Evolutionary conservation across 2,888 invertebrate species (phyloP).

Genomic region (Plebejus anna): DNA sequence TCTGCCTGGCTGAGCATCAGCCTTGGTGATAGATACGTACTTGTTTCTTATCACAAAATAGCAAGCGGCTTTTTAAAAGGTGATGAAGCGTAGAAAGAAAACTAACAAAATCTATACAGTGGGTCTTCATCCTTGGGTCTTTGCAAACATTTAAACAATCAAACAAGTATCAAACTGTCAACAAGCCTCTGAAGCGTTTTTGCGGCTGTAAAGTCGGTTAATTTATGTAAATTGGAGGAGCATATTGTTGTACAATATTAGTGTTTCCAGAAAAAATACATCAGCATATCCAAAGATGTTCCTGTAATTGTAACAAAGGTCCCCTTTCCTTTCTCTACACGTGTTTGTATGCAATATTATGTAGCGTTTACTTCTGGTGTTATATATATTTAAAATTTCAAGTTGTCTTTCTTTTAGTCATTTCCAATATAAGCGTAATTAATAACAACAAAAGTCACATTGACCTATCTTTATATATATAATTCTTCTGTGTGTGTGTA

Average conservation of each 20-base stretch:
- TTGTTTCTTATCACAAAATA: background rate
- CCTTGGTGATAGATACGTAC: too few species aligned
- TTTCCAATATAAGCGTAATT: background rate
- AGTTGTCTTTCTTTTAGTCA: background rate
- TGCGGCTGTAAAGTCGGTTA: constrained; percentile 13
- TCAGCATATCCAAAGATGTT: constrained; percentile 22
- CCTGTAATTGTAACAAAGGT: background rate
- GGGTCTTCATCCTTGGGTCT: background rate
- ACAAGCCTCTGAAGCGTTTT: constrained; percentile 2
- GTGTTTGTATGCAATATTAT: background rate
- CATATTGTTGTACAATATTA: constrained; percentile 21
- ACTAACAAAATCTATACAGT: background rate
- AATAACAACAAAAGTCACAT: too few species aligned
- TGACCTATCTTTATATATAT: too few species aligned
- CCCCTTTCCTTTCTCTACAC: constrained; percentile 11
- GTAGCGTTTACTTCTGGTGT: background rate
- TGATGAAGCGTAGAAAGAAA: background rate
- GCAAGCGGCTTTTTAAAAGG: background rate
- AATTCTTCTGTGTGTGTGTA: too few species aligned
- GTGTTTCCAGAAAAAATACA: constrained; percentile 14
- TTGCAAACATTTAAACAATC: background rate
- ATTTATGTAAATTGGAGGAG: constrained; percentile 27
- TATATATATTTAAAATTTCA: background rate
- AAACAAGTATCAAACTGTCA: constrained; percentile 13
- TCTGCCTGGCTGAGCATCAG: too few species aligned